These are phyloP conservation scores for Latheticus oryzae DNA, from an alignment of 2,888 invertebrate genomes.

Conservation along the genomic window DNA sequence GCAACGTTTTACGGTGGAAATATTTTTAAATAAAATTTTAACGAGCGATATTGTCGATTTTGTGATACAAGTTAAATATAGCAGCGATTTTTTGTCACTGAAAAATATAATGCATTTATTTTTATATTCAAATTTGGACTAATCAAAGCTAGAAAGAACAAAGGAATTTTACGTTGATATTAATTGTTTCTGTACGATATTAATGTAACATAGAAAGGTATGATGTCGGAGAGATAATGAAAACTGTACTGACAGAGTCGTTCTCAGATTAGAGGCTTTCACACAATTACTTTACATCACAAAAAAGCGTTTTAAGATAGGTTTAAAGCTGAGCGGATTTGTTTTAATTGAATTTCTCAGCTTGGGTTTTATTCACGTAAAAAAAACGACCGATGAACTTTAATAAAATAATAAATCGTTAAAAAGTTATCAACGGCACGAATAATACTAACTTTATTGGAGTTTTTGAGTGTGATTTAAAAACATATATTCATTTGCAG, in stretches of 20 bases:
- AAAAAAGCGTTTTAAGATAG: conserved; percentile 3
- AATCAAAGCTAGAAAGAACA: conserved; percentile 34
- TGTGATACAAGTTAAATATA: conserved; percentile 14
- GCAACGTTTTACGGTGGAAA: conserved; percentile 25
- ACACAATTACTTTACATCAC: conserved; percentile 11
- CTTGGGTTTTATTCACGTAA: conserved; percentile 6
- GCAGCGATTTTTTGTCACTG: neutral
- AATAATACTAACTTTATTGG: conserved; percentile 11
- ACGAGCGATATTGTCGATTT: conserved; percentile 12
- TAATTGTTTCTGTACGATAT: conserved; percentile 29
- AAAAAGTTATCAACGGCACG: conserved; percentile 11
- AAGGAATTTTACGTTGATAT: conserved; percentile 28
- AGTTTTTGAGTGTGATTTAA: conserved; percentile 24
- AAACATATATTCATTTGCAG: conserved; percentile 36
- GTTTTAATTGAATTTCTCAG: conserved; percentile 11
- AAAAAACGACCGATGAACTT: neutral
- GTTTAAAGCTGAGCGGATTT: conserved; percentile 8
- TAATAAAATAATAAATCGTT: too few species aligned
- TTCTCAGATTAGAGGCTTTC: conserved; percentile 7
- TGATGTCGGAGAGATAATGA: conserved; percentile 13
- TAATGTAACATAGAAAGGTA: conserved; percentile 16
- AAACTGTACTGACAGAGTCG: conserved; percentile 19
- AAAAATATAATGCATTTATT: conserved; percentile 27
- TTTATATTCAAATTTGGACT: conserved; percentile 24
- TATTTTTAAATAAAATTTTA: conserved; percentile 30